A percentile compares a stretch with the other conserved stretches of the same genome.
phyloP scores from a whole-genome alignment of 2,113 vertebrate genomes.

The Crotalus helleri region DNA sequence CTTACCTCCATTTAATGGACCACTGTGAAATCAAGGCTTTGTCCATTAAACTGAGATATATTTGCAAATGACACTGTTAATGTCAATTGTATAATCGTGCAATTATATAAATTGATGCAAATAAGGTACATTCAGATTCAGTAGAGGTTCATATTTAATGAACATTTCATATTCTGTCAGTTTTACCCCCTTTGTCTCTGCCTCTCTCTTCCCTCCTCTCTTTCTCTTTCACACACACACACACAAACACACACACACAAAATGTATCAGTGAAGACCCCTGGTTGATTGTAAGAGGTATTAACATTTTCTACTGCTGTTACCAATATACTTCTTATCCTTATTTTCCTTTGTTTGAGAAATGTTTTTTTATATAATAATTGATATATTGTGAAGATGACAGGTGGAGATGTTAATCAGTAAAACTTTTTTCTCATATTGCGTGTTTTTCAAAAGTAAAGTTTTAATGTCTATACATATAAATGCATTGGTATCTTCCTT shows the following conservation, averaged over 20 bases:
- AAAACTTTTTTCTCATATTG: background rate
- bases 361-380: background rate
- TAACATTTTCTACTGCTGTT: background rate
- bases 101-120: background rate
- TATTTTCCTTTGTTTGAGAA: background rate
- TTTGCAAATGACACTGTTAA: background rate
- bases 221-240: background rate
- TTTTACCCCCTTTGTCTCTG: background rate
- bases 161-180: background rate
- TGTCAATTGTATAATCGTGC: background rate
- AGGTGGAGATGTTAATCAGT: background rate
- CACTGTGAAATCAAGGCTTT: background rate
- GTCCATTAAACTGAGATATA: background rate
- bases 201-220: background rate
- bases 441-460: background rate
- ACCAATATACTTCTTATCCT: background rate
- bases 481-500: background rate
- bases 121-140: background rate
- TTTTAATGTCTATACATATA: background rate
- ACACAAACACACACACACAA: background rate
- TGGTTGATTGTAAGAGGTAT: background rate
- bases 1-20: background rate
- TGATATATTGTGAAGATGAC: background rate
- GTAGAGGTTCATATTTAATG: background rate
- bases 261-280: background rate